A percentile compares a stretch with the other conserved stretches of the same genome.
Conservation (phyloP, 2,113 vertebrate genomes). For the Leptosomus discolor region DNA sequence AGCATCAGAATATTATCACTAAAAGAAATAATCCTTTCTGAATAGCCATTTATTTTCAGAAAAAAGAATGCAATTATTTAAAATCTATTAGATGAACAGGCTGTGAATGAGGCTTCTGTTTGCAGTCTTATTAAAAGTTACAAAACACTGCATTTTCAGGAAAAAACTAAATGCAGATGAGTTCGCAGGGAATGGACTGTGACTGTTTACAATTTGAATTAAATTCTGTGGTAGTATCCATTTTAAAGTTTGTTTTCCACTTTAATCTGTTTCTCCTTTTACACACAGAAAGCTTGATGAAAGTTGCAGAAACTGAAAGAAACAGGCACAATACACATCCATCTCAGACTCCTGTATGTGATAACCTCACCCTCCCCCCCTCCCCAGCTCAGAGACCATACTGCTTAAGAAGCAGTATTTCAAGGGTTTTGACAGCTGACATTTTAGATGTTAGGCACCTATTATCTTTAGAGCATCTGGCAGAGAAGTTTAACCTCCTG, state of each 20-base stretch:
- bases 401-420: constrained; percentile 49
- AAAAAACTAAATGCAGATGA: background rate
- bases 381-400: background rate
- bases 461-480: constrained; percentile 36
- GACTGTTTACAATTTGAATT: background rate
- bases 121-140: background rate
- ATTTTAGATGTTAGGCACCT: constrained; percentile 54
- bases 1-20: background rate
- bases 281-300: constrained; percentile 3
- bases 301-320: background rate
- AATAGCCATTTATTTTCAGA: background rate
- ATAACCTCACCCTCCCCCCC: constrained; percentile 33
- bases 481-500: constrained; percentile 47
- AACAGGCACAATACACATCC: background rate
- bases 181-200: background rate
- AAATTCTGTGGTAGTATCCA: background rate
- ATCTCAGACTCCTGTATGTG: background rate
- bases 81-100: background rate
- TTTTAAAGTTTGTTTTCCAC: background rate
- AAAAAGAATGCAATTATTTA: background rate
- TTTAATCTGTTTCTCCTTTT: constrained; percentile 29
- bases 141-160: background rate
- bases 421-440: constrained; percentile 35
- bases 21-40: background rate
- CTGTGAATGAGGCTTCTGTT: background rate